Evolutionary conservation across 2,888 invertebrate genomes (phyloP), one percentile per base, ranked within the genome.

Genomic region (Pterobdella sp.): DNA sequence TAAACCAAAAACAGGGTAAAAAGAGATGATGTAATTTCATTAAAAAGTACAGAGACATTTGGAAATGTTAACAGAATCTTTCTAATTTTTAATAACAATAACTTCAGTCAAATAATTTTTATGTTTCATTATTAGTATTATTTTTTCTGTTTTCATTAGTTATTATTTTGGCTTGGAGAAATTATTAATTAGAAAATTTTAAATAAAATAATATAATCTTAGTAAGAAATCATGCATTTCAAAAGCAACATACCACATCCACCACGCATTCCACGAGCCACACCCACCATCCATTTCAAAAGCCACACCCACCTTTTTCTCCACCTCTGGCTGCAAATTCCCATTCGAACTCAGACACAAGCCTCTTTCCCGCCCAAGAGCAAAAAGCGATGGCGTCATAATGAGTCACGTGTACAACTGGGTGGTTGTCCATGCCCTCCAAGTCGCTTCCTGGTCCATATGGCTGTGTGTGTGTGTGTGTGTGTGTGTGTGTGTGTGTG

Each of bases 331-430:
- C 81, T 22, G 84, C 82, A 70, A 76, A 81, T 75, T 84, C 84
- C 84, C 84, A 84, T 74, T 83, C 83, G 1, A 79, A 78, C 73
- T 84, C 83, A 0, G 81, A 79, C 0, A 82, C 83, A 22, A 84
- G 79, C 1, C 83, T 78, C 76, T 82, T 82, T 18, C 81, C 81
- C 14, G 78, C 78, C 78, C 79, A 81, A 72, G 78, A 72, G 75
- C 84, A 84, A 77, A 79, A 83, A 0, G 79, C 79, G 49, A 77
- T 76, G 66, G 83, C 84, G 73, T 84, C 84, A 7, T 79, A 66
- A 75, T 79, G 79, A 71, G 81, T 82, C 32, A 84, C 79, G 74
- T 84, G 84, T 0, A 80, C 80, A 1, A 81, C 82, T 0, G 84
- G 83, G 70, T 82, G 78, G n/a, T 79, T 74, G 60, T 79, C 77